phyloP scores from a whole-genome alignment of 1,140 invertebrate species.

The Orchesella cincta region DNA sequence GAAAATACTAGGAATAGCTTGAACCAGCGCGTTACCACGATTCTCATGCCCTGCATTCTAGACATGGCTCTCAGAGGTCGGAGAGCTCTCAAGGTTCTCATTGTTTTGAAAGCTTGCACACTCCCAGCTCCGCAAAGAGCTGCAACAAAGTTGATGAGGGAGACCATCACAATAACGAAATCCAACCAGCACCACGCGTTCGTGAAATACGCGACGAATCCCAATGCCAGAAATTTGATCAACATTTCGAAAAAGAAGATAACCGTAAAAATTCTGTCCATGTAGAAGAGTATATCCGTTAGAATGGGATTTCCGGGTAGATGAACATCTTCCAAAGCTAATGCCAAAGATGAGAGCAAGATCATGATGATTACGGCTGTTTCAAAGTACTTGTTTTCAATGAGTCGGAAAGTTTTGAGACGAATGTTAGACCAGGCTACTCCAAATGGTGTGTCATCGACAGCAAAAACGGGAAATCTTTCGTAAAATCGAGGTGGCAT shows the following conservation, averaged over 20 bases:
- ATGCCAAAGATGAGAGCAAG: slow-evolving; percentile 72
- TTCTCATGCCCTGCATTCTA: slow-evolving; percentile 95
- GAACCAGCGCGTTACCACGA: slow-evolving; percentile 91
- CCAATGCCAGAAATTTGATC: slow-evolving; percentile 89
- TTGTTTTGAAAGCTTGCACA: slow-evolving; percentile 97
- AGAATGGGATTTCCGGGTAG: slow-evolving; percentile 82
- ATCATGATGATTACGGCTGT: slow-evolving; percentile 98
- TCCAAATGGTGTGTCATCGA: slow-evolving; percentile 84
- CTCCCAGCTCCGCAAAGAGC: slow-evolving; percentile 87
- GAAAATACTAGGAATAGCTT: slow-evolving; percentile 93
- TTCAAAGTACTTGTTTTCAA: slow-evolving; percentile 98
- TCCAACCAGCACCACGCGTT: slow-evolving; percentile 82
- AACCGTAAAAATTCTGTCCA: slow-evolving; percentile 96
- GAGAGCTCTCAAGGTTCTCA: slow-evolving; percentile 89
- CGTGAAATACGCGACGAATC: slow-evolving; percentile 24
- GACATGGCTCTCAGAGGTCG: slow-evolving; percentile 92
- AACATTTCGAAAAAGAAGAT: slow-evolving; percentile 98
- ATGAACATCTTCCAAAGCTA: slow-evolving; percentile 95
- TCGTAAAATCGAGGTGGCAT: slow-evolving; percentile 86
- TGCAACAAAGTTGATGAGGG: slow-evolving; percentile 94
- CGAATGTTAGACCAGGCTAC: slow-evolving; percentile 87
- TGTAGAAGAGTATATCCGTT: slow-evolving; percentile 88
- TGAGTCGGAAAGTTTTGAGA: slow-evolving; percentile 87
- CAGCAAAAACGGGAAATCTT: slow-evolving; percentile 76
- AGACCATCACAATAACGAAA: slow-evolving; percentile 82